These are phyloP conservation scores for Cynocephalus volans DNA, from an alignment of 2,113 vertebrate species.

Conservation along the genomic window DNA sequence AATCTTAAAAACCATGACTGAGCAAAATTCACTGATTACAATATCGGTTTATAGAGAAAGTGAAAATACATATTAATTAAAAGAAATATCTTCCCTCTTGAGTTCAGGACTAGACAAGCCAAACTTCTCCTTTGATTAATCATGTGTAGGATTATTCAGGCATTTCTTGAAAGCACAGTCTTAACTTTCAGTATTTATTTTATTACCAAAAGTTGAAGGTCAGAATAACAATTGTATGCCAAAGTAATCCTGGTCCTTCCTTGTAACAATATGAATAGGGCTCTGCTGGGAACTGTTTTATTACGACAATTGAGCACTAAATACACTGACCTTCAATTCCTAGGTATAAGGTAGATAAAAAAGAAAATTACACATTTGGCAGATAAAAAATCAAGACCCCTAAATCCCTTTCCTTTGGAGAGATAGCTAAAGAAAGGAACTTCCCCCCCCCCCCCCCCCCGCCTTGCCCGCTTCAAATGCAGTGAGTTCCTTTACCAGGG, in stretches of 20 bases:
- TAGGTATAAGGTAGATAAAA: neutral
- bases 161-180: constrained; percentile 50
- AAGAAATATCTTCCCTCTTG: constrained; percentile 30
- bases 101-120: neutral
- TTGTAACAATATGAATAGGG: neutral
- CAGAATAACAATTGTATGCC: neutral
- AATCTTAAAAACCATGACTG: neutral
- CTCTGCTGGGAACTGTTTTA: neutral
- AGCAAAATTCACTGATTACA: constrained; percentile 4
- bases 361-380: neutral
- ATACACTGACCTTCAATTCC: neutral
- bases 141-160: neutral
- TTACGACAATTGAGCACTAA: neutral
- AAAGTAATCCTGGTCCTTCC: constrained; percentile 13
- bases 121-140: constrained; percentile 31
- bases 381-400: constrained; percentile 5
- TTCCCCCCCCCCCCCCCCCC: neutral
- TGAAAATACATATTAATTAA: constrained; percentile 2
- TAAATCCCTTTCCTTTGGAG: constrained; percentile 5
- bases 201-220: constrained; percentile 38
- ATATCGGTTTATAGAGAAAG: neutral
- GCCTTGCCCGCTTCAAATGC: neutral
- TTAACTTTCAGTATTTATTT: constrained; percentile 38
- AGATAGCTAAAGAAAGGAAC: neutral
- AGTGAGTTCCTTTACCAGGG: neutral